These are phyloP conservation scores for Acropternis orthonyx DNA, from an alignment of 2,797 vertebrate genomes.

Conservation along the genomic window DNA sequence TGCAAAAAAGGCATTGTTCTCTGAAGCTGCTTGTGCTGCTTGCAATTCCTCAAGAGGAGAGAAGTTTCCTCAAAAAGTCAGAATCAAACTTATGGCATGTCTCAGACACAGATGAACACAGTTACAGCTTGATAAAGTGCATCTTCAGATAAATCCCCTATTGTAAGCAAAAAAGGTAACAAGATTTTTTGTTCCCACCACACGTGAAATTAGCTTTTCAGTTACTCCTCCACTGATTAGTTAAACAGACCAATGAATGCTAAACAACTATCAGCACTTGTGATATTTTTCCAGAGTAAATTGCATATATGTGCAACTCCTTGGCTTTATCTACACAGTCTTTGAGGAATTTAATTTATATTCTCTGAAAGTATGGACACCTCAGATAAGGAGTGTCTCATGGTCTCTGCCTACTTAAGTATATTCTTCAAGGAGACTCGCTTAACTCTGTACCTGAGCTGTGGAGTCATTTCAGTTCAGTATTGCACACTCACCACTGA, in stretches of 20 bases:
- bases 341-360: background rate
- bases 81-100: background rate
- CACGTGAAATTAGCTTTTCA: background rate
- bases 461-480: background rate
- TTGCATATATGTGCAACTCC: accelerated
- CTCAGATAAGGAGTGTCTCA: background rate
- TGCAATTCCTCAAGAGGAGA: background rate
- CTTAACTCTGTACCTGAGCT: background rate
- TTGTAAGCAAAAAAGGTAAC: background rate
- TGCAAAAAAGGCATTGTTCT: background rate
- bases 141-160: background rate
- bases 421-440: background rate
- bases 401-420: background rate
- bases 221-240: background rate
- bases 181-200: background rate
- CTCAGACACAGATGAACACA: background rate
- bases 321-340: background rate
- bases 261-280: background rate
- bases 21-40: background rate
- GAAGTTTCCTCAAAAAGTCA: background rate
- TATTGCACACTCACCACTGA: background rate
- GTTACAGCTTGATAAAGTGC: accelerated
- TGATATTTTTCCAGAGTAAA: background rate
- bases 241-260: background rate
- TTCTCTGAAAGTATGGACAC: background rate